Evolutionary conservation across 2,113 vertebrate genomes (phyloP).

Genomic region (Castor canadensis): DNA sequence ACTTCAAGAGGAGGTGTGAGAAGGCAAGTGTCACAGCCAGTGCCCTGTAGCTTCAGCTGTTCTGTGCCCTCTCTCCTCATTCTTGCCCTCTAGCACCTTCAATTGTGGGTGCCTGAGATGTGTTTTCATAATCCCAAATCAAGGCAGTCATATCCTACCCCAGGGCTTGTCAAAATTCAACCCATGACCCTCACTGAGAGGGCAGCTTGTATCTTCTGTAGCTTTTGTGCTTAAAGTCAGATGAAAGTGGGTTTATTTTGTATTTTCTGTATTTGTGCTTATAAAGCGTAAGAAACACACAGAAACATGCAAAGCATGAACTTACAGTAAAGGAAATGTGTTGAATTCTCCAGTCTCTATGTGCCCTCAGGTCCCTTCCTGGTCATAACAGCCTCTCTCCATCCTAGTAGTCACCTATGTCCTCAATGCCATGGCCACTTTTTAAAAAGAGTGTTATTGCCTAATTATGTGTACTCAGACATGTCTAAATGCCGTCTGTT

Average conservation of each 20-base stretch:
- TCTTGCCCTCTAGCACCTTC: background rate
- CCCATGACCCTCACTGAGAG: background rate
- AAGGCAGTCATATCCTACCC: background rate
- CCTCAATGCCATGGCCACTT: background rate
- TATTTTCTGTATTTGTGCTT: background rate
- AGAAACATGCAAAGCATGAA: background rate
- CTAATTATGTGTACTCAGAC: background rate
- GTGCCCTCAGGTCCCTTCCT: too few species aligned
- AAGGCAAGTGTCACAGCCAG: rapidly evolving
- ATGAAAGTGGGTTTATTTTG: background rate
- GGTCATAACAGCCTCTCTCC: background rate
- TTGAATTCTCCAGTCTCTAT: background rate
- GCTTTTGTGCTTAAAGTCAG: background rate
- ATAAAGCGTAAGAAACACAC: background rate
- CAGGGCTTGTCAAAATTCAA: background rate
- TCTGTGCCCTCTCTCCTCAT: background rate
- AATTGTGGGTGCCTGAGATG: background rate
- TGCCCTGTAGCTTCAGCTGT: too few species aligned
- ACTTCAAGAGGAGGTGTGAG: background rate
- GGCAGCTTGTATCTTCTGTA: background rate
- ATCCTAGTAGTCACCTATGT: too few species aligned
- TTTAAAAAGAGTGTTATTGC: background rate
- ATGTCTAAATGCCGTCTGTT: background rate
- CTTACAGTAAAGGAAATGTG: background rate
- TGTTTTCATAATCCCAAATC: background rate